These are phyloP conservation scores for Phania funesta DNA, from an alignment of 2,888 invertebrate species.

Conservation along the genomic window DNA sequence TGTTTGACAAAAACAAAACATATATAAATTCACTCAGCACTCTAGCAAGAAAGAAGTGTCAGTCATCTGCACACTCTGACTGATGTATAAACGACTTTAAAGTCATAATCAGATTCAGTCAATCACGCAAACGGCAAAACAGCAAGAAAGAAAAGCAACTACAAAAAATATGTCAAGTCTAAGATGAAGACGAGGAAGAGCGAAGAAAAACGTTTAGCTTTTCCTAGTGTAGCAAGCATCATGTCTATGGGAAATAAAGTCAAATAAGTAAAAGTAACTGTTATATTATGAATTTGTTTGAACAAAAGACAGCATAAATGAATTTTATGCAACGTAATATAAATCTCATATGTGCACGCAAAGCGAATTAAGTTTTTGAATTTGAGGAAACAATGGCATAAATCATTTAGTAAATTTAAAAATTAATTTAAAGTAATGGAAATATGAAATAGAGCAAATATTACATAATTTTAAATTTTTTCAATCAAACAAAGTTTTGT, in stretches of 20 bases:
- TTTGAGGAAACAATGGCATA: no score
- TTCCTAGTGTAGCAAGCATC: no score
- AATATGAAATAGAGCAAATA: no score
- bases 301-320: no score
- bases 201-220: background rate
- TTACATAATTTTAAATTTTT: no score
- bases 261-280: background rate
- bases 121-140: conserved; percentile 61
- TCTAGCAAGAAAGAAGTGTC: background rate
- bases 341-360: no score
- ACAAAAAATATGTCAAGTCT: background rate
- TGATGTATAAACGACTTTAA: conserved; percentile 50
- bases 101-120: conserved; percentile 67
- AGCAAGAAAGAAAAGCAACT: background rate
- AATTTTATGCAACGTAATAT: no score
- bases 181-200: conserved; percentile 8
- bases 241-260: conserved; percentile 9
- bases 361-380: no score
- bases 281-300: no score
- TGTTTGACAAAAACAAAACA: conserved; percentile 15
- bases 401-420: no score
- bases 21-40: conserved; percentile 3
- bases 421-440: no score
- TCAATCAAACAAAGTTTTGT: background rate
- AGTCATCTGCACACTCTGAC: conserved; percentile 19